These are phyloP conservation scores for Drosophila mojavensis DNA, from an alignment of 1,140 invertebrate genomes.

Conservation along the genomic window DNA sequence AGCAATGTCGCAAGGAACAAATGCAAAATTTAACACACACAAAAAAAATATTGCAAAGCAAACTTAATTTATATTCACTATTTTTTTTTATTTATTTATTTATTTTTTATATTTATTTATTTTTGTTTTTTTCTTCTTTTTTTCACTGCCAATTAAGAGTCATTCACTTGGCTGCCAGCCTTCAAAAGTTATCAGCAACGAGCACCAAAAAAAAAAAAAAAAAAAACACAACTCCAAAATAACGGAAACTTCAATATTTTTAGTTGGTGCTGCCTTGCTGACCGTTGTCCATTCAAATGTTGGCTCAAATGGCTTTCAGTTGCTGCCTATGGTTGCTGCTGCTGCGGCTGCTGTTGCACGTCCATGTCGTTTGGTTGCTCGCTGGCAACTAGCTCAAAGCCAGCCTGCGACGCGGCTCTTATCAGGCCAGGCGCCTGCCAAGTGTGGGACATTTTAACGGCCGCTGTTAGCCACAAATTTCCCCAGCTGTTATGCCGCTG, in stretches of 20 bases:
- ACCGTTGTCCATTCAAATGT: conserved; percentile 26
- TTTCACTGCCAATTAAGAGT: conserved; percentile 30
- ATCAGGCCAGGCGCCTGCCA: conserved; percentile 21
- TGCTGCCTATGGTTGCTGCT: conserved; percentile 1
- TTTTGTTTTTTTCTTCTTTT: neutral
- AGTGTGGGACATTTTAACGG: conserved; percentile 28
- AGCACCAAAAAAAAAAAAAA: conserved; percentile 22
- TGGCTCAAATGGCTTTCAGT: neutral
- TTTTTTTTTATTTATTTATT: conserved; percentile 2
- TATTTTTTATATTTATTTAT: neutral
- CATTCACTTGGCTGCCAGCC: conserved; percentile 30
- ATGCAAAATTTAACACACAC: neutral
- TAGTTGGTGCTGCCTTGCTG: conserved; percentile 9
- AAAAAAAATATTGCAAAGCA: neutral
- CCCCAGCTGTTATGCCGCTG: conserved; percentile 10
- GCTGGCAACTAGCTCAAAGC: conserved; percentile 58
- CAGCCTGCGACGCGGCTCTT: conserved; percentile 37
- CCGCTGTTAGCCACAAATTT: conserved; percentile 28
- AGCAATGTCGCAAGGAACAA: conserved; percentile 6
- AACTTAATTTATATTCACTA: neutral
- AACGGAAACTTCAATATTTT: conserved; percentile 1
- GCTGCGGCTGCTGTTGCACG: conserved; percentile 32
- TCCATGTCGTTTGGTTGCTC: conserved; percentile 55
- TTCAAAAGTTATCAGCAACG: conserved; percentile 16
- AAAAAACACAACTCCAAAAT: conserved; percentile 8